Evolutionary conservation across 2,113 vertebrate genomes (phyloP), one percentile per base, ranked within the genome.

Genomic region (Cavia porcellus): DNA sequence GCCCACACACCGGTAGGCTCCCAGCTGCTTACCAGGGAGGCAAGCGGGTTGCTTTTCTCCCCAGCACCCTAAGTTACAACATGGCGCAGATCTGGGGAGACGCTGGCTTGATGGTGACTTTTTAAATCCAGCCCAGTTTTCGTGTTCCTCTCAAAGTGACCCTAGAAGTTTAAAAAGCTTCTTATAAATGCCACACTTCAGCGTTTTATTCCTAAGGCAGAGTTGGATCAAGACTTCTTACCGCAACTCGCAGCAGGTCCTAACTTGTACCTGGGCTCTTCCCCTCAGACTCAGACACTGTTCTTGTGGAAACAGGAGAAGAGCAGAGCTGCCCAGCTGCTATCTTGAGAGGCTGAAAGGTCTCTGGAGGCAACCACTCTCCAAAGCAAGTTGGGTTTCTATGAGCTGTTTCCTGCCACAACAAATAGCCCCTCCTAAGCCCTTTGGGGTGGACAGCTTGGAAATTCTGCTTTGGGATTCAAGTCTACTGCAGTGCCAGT

Each of bases 331-430:
- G 57, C 61, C 61, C 86, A 62, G 90, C 62, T 47, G 92, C 42
- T 19, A 7, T 62, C 70, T 81, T 4, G 55, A 28, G 89, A 14
- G 70, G n/a, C 83, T 0, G 72, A 86, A 94, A 96, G 38, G 92
- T 82, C 89, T 97, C 83, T 94, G 38, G 66, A 64, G 90, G 77
- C 91, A 94, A 82, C 97, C 89, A 38, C 96, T 96, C 89, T 94
- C 92, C 75, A 87, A 91, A 75, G 83, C 30, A 20, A 70, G 79
- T 55, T 9, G n/a, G 57, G 30, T 94, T 92, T 83, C 93, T 68
- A 6, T 32, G 64, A 92, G 68, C 84, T 8, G 55, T 85, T 96
- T 95, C 89, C 86, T 92, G 95, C 24, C 81, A 45, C n/a, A 80
- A 74, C 50, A 95, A 94, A 94, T 68, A 83, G 61, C 50, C 80